Base-by-base conservation (phyloP, 1,140 invertebrate genomes). In the Steinernema feltiae region DNA sequence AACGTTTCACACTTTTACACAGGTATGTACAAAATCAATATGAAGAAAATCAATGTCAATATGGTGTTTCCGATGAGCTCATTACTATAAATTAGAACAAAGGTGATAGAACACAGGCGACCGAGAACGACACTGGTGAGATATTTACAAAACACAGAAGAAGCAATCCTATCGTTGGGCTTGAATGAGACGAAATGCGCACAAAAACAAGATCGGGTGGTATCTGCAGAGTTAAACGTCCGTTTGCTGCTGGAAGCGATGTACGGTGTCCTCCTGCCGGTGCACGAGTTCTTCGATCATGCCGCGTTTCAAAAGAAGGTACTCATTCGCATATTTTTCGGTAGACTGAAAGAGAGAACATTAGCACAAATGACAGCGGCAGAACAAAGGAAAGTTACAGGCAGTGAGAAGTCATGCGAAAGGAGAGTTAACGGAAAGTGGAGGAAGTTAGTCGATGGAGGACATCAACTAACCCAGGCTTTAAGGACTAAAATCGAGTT, bases 271-370 rank as follows among this genome's bases (percentile, higher is more conserved):
- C 53, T 63, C 53, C 24, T 63, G 53, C 7, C 53, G 53, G 7
- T 63, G 15, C 15, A 63, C 53, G 53, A 63, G 53, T 27, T 63
- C 12, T 21, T 63, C 3, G 53, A 63, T 3, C 15, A 63, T 27
- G 53, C 24, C 53, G 24, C 53, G 53, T 27, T 63, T 63, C 53
- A 63, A 3, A 63, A 63, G 53, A 63, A 63, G 53, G 53, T 63
- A 63, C 53, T 63, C 53, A 63, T 63, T 63, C 53, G 15, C 53
- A 63, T 63, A 63, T 63, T 63, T 63, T 17, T 63, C 53, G 53
- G 53, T 63, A 63, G 53, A 63, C 53, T 63, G 24, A 63, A 63
- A 63, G 24, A 27, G 53, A 63, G 53, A 27, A 27, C 2, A 63
- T 63, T 21, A 63, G 53, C 7, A 21, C 15, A 63, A 12, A 21